Conservation (phyloP, 1,140 invertebrate species). For the Aphidius gifuensis region DNA sequence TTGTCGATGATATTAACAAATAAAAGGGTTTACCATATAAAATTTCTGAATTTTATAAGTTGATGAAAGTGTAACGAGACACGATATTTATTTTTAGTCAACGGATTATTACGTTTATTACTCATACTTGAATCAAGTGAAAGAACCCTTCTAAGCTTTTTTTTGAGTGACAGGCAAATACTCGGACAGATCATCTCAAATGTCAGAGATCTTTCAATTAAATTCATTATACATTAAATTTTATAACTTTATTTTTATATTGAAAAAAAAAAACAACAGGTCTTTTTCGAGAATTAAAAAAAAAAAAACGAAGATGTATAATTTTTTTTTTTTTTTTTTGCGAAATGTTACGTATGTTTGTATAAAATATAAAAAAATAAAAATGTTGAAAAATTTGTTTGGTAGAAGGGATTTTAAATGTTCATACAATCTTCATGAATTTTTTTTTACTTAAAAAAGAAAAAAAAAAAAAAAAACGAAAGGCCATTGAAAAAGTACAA, state of each 20-base stretch:
- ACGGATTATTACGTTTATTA: constrained; percentile 47
- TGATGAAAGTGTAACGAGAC: background rate
- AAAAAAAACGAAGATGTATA: constrained; percentile 12
- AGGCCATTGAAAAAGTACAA: constrained; percentile 48
- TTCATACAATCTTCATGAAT: constrained; percentile 3
- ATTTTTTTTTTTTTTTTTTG: constrained; percentile 2
- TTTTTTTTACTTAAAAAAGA: background rate
- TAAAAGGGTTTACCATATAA: constrained; percentile 36
- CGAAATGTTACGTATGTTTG: too few relatives aligned
- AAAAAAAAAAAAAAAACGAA: constrained; percentile 21
- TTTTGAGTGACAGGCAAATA: constrained; percentile 13
- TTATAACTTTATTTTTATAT: background rate
- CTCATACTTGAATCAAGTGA: constrained; percentile 23
- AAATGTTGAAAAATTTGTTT: background rate
- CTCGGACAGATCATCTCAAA: constrained; percentile 1
- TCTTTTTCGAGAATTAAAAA: constrained; percentile 19
- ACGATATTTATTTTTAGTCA: constrained; percentile 44
- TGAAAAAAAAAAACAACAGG: background rate
- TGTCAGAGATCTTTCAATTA: constrained; percentile 7
- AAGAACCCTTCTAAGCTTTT: background rate
- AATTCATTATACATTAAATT: background rate
- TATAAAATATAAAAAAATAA: background rate
- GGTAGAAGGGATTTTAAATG: background rate
- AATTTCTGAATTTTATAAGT: too few relatives aligned
- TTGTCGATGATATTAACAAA: constrained; percentile 24